Base-by-base conservation (phyloP, 2,113 vertebrate species). In the Ctenomys sociabilis region DNA sequence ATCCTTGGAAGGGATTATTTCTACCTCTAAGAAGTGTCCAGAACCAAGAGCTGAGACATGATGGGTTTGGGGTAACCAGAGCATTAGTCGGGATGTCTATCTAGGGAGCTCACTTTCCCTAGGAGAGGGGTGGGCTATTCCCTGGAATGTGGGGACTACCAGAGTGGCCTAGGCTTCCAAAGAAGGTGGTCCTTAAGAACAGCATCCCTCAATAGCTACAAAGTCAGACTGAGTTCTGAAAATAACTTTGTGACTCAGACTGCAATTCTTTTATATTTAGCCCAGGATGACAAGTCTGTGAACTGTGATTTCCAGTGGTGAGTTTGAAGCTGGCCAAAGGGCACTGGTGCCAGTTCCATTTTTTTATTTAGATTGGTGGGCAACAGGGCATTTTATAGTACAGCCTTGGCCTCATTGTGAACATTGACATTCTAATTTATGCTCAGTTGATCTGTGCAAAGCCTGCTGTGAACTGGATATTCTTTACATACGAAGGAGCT, bases 181-280 rank as follows among this genome's bases (percentile, higher is more conserved):
- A 70, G 85, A 96, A 90, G 92, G 82, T 22, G 21, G 84, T 43
- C 57, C 54, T 91, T 93, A 24, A 90, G 78, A 92, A 70, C 43
- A 96, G 95, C 77, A 93, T 49, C 85, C 77, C 95, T 97, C 82
- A 83, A 32, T 0, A 59, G 77, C 70, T 70, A 61, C 88, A 28
- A 54, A 96, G 91, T 59, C 87, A 94, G 95, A 90, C 63, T 7
- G 52, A 61, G 35, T 9, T 75, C 96, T 97, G 85, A 97, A 98
- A 98, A 98, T 97, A 98, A 97, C 98, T 98, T 94, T 98, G 95
- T 98, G 98, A 98, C 97, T 98, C 98, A 98, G 97, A 82, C 97
- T 93, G 94, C 96, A 90, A 95, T 97, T 97, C 96, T 98, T 97
- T 98, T 98, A 98, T 98, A 98, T 98, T 98, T 98, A 98, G 97